These are phyloP conservation scores for Falcunculus frontatus DNA, from an alignment of 2,113 vertebrate species.

Conservation along the genomic window DNA sequence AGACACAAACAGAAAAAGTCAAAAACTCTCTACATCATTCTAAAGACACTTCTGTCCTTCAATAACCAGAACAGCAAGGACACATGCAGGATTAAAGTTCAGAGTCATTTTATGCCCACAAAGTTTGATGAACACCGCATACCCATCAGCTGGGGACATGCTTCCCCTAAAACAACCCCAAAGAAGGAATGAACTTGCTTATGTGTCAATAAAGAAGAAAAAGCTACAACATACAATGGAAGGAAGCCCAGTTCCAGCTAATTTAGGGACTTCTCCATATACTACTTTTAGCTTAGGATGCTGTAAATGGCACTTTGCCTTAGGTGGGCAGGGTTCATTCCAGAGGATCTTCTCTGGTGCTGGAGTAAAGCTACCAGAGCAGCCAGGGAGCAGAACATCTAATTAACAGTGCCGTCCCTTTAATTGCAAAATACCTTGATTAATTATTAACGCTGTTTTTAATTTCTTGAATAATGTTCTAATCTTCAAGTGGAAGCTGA, in stretches of 20 bases:
- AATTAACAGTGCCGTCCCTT: background rate
- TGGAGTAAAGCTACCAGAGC: background rate
- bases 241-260: background rate
- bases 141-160: background rate
- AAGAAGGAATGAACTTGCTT: background rate
- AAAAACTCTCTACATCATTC: background rate
- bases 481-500: background rate
- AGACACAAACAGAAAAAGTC: background rate
- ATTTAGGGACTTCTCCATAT: background rate
- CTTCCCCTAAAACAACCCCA: background rate
- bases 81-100: background rate
- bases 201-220: background rate
- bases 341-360: background rate
- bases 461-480: background rate
- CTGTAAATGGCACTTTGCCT: background rate
- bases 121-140: background rate
- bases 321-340: background rate
- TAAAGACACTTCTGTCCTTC: background rate
- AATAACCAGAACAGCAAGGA: background rate
- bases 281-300: background rate
- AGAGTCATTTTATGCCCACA: background rate
- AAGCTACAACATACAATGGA: background rate
- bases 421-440: background rate
- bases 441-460: background rate
- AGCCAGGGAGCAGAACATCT: background rate